Evolutionary conservation across 1,140 invertebrate genomes (phyloP).

Genomic region (Oreohelix idahoensis): DNA sequence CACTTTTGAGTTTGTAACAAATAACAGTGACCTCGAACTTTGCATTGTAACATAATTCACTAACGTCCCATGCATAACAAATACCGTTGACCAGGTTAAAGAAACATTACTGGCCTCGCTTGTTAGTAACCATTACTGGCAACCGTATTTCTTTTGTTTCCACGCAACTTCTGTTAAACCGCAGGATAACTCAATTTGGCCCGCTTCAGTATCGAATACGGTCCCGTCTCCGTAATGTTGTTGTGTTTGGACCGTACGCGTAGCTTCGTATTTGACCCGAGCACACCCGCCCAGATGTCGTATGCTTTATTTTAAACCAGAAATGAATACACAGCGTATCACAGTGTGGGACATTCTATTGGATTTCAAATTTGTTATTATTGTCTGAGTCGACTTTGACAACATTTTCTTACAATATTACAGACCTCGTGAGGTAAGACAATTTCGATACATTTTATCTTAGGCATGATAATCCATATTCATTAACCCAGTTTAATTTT

Average conservation of each 20-base stretch:
- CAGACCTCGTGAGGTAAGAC: background rate
- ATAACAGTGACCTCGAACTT: no score
- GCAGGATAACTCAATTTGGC: background rate
- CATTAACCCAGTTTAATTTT: background rate
- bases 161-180: no score
- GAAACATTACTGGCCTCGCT: no score
- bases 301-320: background rate
- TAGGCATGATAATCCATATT: background rate
- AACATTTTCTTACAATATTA: background rate
- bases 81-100: no score
- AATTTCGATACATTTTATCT: background rate
- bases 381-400: background rate
- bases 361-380: background rate
- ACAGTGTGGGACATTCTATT: background rate
- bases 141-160: no score
- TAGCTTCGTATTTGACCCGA: background rate
- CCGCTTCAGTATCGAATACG: background rate
- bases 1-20: no score
- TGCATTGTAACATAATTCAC: no score
- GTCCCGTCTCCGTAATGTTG: background rate
- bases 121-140: no score
- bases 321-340: background rate
- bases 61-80: no score
- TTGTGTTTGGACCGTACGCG: no score
- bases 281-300: conserved; percentile 2